These are phyloP conservation scores for Channa striata DNA, from an alignment of 2,797 vertebrate genomes.

Conservation along the genomic window DNA sequence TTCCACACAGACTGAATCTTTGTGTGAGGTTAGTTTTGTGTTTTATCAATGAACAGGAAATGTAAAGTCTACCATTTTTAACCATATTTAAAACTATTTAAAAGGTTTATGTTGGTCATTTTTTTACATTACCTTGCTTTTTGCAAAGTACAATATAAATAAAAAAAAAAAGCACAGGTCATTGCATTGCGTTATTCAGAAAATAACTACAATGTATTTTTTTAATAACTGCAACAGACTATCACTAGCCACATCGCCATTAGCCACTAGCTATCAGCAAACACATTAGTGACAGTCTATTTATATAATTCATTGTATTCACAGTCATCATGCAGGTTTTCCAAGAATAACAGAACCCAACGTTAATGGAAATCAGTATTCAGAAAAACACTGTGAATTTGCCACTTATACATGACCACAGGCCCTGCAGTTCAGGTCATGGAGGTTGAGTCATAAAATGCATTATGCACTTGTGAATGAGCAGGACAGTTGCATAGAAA, in stretches of 20 bases:
- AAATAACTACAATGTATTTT: background rate
- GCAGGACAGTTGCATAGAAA: constrained; percentile 13
- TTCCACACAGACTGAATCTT: too few species aligned
- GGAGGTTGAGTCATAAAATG: constrained; percentile 20
- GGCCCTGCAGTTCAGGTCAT: constrained; percentile 32
- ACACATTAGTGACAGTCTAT: background rate
- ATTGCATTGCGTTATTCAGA: background rate
- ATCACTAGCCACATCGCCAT: background rate
- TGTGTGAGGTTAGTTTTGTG: too few species aligned
- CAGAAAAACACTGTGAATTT: constrained; percentile 35
- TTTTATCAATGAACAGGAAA: too few species aligned
- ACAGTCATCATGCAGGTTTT: constrained; percentile 8
- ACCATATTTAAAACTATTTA: too few species aligned
- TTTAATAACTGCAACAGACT: background rate
- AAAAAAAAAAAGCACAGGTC: background rate
- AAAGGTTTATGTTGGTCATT: too few species aligned
- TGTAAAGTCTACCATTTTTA: too few species aligned
- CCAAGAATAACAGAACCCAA: constrained; percentile 9
- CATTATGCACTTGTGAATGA: constrained; percentile 27
- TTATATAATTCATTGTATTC: constrained; percentile 13
- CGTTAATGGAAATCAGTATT: constrained; percentile 17
- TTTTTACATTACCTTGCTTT: background rate
- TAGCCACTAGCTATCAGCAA: background rate
- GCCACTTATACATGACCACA: constrained; percentile 37
- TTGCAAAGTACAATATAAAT: background rate